These are phyloP conservation scores for Grantiella picta DNA, from an alignment of 2,113 vertebrate genomes.

Conservation along the genomic window DNA sequence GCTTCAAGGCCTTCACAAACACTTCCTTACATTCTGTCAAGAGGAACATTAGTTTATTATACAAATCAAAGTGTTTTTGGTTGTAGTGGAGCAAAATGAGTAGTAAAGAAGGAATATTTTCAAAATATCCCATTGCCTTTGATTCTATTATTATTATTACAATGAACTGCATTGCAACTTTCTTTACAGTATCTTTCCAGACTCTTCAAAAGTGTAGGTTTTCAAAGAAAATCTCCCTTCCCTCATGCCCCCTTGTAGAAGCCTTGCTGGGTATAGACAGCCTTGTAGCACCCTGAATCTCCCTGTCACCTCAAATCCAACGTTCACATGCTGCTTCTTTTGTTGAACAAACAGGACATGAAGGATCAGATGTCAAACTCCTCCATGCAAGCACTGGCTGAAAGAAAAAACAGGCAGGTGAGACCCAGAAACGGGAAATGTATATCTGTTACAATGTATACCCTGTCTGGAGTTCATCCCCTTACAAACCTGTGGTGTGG, in stretches of 20 bases:
- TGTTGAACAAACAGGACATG: conserved; percentile 82
- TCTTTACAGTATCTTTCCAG: not conserved
- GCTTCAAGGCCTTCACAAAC: not conserved
- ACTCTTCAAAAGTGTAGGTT: not conserved
- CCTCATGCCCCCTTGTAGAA: not conserved
- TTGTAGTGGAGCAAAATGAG: not conserved
- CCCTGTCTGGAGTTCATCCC: not conserved
- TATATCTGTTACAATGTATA: not conserved
- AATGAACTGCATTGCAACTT: not conserved
- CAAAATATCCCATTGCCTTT: not conserved
- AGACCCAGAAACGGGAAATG: not conserved
- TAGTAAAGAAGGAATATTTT: not conserved
- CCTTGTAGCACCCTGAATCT: not conserved
- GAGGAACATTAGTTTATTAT: not conserved
- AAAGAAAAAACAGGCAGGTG: conserved; percentile 89
- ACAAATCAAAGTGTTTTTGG: not conserved
- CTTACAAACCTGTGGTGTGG: not conserved
- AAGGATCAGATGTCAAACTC: conserved; percentile 94
- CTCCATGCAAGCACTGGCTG: conserved; percentile 75
- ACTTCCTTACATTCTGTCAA: not conserved
- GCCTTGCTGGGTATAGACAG: not conserved
- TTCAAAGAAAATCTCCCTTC: not conserved
- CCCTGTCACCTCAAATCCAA: not conserved
- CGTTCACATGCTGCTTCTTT: conserved; percentile 2
- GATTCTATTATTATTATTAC: not conserved